Conservation (phyloP, 2,113 vertebrate genomes). For the Podarcis muralis region DNA sequence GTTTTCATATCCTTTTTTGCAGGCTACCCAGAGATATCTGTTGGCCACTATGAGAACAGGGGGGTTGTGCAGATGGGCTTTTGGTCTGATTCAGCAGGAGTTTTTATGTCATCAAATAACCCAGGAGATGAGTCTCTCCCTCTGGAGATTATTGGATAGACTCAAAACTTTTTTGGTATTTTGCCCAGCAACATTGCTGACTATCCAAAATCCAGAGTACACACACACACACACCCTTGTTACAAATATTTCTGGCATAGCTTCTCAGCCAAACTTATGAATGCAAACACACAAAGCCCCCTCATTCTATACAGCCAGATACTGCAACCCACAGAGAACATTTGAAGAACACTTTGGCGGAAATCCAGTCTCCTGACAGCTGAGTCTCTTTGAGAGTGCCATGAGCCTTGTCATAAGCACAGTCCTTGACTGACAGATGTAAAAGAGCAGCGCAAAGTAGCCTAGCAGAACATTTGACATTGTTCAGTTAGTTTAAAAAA, state of each 20-base stretch:
- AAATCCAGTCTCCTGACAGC: conserved; percentile 33
- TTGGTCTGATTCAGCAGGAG: no score
- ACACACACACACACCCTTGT: neutral
- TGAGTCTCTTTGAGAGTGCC: conserved; percentile 6
- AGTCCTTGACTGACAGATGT: conserved; percentile 47
- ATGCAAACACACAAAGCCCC: neutral
- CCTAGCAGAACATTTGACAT: conserved; percentile 41
- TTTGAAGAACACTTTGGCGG: conserved; percentile 47
- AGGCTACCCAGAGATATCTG: no score
- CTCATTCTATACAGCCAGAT: neutral
- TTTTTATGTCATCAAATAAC: neutral
- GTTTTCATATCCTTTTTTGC: no score
- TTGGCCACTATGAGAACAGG: no score
- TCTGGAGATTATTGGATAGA: neutral
- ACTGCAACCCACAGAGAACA: conserved; percentile 6
- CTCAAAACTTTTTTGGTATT: neutral
- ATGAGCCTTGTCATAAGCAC: conserved; percentile 47
- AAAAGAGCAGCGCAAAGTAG: conserved; percentile 36
- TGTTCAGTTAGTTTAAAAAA: conserved; percentile 9
- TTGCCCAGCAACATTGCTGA: neutral
- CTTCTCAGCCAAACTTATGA: neutral
- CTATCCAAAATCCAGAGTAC: neutral
- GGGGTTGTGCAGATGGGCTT: no score
- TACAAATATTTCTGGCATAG: neutral
- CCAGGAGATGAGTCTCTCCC: neutral